Evolutionary conservation across 2,113 vertebrate genomes (phyloP), one percentile per base, ranked within the genome.

Genomic region (Tragelaphus strepsiceros): DNA sequence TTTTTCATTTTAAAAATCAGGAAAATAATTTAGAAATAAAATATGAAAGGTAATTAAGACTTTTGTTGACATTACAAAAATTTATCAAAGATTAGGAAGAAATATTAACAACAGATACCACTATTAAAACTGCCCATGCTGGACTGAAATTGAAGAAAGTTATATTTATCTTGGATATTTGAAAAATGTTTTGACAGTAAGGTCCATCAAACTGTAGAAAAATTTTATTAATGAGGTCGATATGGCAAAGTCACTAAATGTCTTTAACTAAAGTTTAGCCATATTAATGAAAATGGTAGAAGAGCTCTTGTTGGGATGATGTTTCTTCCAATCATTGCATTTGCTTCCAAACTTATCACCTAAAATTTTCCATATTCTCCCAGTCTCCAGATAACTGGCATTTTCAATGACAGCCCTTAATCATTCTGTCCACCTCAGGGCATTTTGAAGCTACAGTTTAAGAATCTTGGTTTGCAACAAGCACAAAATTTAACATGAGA

Each of bases 151-250:
- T 61, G 62, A 95, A 96, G 46, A 90, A 97, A 92, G 21, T 78
- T 96, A 32, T 97, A 85, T 95, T 96, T 94, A 81, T 89, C 59
- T 95, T 88, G 54, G 39, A 74, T 97, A 96, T 80, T 83, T 89
- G 54, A 46, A 81, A 96, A 98, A 88, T 30, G 51, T 96, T 92
- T 90, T 95, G 82, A 96, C 82, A 93, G n/a, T 81, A 58, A 91
- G 56, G 78, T 84, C 82, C 93, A 84, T 86, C 83, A 96, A 89
- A 96, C 16, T 77, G 43, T 67, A 67, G 26, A 78, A 59, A 91
- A 96, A 16, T 86, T 94, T 95, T 85, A 64, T 32, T 97, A 96
- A 94, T 96, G 84, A 96, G 46, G 28, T 88, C 93, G 61, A 80
- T 83, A 94, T 64, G 80, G 80, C 92, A 96, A 91, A 97, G 28